Base-by-base conservation (phyloP, 2,113 vertebrate genomes). In the Corvus cornix region DNA sequence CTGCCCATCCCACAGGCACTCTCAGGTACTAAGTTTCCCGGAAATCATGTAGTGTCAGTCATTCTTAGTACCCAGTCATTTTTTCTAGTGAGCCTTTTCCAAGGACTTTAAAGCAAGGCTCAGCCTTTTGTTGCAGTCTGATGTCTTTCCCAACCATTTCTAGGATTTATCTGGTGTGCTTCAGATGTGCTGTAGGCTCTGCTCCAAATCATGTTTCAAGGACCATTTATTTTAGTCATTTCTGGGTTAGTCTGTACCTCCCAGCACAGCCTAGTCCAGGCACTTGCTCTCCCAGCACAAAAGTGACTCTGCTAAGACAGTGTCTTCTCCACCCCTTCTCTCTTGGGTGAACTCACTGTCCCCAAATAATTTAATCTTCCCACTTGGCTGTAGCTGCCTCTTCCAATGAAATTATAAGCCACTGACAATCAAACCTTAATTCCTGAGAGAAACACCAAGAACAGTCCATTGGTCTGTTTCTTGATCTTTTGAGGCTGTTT, bases 171-270 rank as follows among this genome's bases (percentile, higher is more conserved):
- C 86, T 90, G 48, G 35, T 81, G 86, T 16, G 2, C 62, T 87
- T 77, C 78, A 95, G 81, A 84, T 1, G 0, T 79, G 52, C 83
- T 85, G 31, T n/a, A 80, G 95, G 85, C 94, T 80, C 31, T 90
- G 55, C 82, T 96, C 92, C 94, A 96, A 89, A 87, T 87, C 49
- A 8, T 60, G 94, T 89, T 97, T 97, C 80, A 95, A 87, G 89
- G 52, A 75, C 68, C 90, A 86, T 96, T 96, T 97, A 79, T 84
- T 96, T 84, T 80, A 93, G 68, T 93, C 1, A 87, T 92, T 96
- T 90, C 80, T 85, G 58, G 52, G 66, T 89, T 85, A 93, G 49
- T 43, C 66, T 89, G 79, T 70, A 93, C 73, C 93, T 92, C 87
- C 73, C 90, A 84, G 76, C 72, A 87, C 64, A 88, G 68, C 51